Evolutionary conservation across 2,113 vertebrate species (phyloP).

Genomic region (Ranitomeya imitator): DNA sequence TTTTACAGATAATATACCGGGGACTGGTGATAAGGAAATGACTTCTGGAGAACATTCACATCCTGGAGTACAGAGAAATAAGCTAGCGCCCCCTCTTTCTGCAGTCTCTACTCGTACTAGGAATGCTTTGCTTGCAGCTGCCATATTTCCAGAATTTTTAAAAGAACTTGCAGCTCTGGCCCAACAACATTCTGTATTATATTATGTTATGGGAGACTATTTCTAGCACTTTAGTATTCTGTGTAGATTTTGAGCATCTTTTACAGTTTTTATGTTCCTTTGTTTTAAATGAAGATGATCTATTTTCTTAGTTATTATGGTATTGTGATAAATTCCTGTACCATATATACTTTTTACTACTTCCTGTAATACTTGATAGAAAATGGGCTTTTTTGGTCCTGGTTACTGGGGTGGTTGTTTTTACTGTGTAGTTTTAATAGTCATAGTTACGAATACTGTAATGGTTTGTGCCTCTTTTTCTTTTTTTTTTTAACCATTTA

Average conservation of each 20-base stretch:
- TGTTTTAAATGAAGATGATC: conserved; percentile 41
- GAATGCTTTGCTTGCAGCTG: conserved; percentile 85
- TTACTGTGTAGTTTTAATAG: neutral
- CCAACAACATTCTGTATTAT: conserved; percentile 93
- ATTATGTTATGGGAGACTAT: conserved; percentile 82
- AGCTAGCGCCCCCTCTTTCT: conserved; percentile 72
- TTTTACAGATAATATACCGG: conserved; percentile 76
- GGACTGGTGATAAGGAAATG: conserved; percentile 62
- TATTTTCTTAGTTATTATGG: conserved; percentile 49
- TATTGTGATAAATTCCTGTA: neutral
- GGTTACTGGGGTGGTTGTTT: conserved; percentile 1
- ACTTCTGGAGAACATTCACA: conserved; percentile 68
- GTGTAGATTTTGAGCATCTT: conserved; percentile 54
- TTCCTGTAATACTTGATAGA: conserved; percentile 54
- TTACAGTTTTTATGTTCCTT: conserved; percentile 54
- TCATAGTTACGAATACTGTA: neutral
- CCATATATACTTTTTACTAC: neutral
- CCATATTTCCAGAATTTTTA: conserved; percentile 93
- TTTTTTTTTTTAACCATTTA: neutral
- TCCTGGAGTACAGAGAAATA: conserved; percentile 68
- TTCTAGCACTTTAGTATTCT: conserved; percentile 65
- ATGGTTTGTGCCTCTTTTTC: neutral
- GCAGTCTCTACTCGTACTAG: conserved; percentile 75
- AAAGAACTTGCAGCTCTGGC: conserved; percentile 95
- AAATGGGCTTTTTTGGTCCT: conserved; percentile 6